Percentiles rank a stretch among this genome's conserved stretches.
Evolutionary conservation across 2,888 invertebrate genomes (phyloP).

Genomic region (Antitype chi): DNA sequence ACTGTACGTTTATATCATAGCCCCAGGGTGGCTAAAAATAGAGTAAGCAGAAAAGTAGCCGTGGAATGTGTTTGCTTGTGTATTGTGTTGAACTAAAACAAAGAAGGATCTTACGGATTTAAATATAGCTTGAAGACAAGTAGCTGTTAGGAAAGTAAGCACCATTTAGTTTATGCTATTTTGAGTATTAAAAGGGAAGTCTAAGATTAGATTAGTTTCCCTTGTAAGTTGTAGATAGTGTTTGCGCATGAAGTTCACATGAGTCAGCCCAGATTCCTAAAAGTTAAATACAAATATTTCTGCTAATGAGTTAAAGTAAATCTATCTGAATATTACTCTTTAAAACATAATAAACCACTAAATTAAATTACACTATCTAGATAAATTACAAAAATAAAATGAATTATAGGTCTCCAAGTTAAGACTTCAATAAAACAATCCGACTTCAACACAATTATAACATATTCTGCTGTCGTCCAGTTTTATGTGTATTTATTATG

Average conservation of each 20-base stretch:
- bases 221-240: slow-evolving; percentile 17
- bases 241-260: not conserved
- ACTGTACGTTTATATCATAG: slow-evolving; percentile 51
- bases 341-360: not conserved
- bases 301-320: not conserved
- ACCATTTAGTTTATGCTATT: slow-evolving; percentile 29
- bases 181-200: slow-evolving; percentile 15
- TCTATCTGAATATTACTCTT: not conserved
- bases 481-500: slow-evolving; percentile 57
- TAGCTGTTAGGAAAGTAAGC: slow-evolving; percentile 25
- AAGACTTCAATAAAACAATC: slow-evolving; percentile 1
- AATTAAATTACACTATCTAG: not conserved
- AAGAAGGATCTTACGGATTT: slow-evolving; percentile 23
- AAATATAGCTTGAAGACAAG: slow-evolving; percentile 32
- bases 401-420: not conserved
- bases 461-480: slow-evolving; percentile 53
- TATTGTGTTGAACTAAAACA: slow-evolving; percentile 38
- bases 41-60: slow-evolving; percentile 53
- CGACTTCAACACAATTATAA: slow-evolving; percentile 25
- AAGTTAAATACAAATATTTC: not conserved
- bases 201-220: slow-evolving; percentile 6
- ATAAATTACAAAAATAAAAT: not conserved
- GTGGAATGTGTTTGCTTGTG: slow-evolving; percentile 51
- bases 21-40: slow-evolving; percentile 46
- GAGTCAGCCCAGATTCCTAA: not conserved